phyloP scores from a whole-genome alignment of 1,140 invertebrate species.

The Drosophila melanica region DNA sequence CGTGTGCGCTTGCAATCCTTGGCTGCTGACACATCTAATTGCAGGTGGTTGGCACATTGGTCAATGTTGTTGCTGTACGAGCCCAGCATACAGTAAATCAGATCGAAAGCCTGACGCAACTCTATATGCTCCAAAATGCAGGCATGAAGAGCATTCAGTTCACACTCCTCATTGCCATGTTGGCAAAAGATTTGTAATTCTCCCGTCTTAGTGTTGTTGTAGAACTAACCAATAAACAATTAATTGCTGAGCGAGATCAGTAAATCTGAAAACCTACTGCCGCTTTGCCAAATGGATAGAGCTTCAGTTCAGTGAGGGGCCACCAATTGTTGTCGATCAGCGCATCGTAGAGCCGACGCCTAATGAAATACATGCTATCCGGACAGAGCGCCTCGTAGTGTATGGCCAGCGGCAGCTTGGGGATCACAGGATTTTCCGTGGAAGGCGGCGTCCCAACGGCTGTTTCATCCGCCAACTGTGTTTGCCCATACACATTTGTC shows the following conservation, averaged over 20 bases:
- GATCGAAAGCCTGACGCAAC: constrained; percentile 46
- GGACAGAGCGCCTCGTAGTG: constrained; percentile 80
- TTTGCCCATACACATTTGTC: constrained; percentile 11
- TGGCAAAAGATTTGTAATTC: constrained; percentile 65
- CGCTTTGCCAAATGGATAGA: constrained; percentile 81
- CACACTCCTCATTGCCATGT: constrained; percentile 68
- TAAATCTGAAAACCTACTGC: constrained; percentile 51
- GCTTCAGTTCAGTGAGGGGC: constrained; percentile 60
- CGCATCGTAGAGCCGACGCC: constrained; percentile 54
- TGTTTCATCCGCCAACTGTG: constrained; percentile 11
- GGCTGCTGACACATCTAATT: constrained; percentile 55
- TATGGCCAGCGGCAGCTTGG: constrained; percentile 53
- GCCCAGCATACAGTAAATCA: constrained; percentile 74
- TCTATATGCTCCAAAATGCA: constrained; percentile 68
- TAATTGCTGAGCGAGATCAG: not conserved
- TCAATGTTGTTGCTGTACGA: constrained; percentile 58
- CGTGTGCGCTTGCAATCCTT: constrained; percentile 60
- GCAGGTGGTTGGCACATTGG: constrained; percentile 48
- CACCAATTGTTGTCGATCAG: constrained; percentile 60
- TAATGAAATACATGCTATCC: constrained; percentile 75
- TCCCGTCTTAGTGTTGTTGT: constrained; percentile 49
- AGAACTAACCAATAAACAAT: constrained; percentile 43
- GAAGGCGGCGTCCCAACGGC: constrained; percentile 3
- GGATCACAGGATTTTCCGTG: not conserved
- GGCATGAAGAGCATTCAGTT: constrained; percentile 76